A percentile compares a stretch with the other conserved stretches of the same genome.
Conservation (phyloP, 2,888 invertebrate genomes). For the Balanococcus diminutus region DNA sequence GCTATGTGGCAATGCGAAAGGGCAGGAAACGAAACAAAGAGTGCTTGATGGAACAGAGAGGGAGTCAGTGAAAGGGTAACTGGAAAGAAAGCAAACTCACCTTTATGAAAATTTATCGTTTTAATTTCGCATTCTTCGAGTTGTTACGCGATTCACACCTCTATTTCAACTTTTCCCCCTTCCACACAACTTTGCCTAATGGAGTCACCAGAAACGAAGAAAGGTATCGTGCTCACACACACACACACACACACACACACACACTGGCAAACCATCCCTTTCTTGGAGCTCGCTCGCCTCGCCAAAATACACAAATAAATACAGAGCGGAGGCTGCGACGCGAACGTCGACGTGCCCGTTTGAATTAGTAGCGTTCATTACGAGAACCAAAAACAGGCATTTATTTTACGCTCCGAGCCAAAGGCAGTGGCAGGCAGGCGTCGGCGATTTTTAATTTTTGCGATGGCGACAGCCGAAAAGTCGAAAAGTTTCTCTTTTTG, state of each 20-base stretch:
- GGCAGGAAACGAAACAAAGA: background rate
- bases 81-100: slow-evolving; percentile 31
- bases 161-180: slow-evolving; percentile 39
- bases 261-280: background rate
- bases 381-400: slow-evolving; percentile 46
- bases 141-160: slow-evolving; percentile 53
- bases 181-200: slow-evolving; percentile 8
- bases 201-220: slow-evolving; percentile 30
- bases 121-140: slow-evolving; percentile 54
- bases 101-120: slow-evolving; percentile 55
- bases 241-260: background rate
- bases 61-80: background rate
- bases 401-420: slow-evolving; percentile 37
- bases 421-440: no score
- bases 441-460: background rate
- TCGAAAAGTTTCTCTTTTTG: background rate
- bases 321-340: background rate
- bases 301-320: background rate
- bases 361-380: slow-evolving; percentile 48
- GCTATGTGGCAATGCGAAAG: background rate
- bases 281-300: background rate
- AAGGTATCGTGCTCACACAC: background rate
- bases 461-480: background rate
- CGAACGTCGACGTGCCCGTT: background rate
- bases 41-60: background rate